Percentiles rank a stretch among this genome's conserved stretches.
These are phyloP conservation scores for Aplysina aerophoba DNA, from an alignment of 37 sponge, comb jelly and placozoan genomes.

Conservation along the genomic window DNA sequence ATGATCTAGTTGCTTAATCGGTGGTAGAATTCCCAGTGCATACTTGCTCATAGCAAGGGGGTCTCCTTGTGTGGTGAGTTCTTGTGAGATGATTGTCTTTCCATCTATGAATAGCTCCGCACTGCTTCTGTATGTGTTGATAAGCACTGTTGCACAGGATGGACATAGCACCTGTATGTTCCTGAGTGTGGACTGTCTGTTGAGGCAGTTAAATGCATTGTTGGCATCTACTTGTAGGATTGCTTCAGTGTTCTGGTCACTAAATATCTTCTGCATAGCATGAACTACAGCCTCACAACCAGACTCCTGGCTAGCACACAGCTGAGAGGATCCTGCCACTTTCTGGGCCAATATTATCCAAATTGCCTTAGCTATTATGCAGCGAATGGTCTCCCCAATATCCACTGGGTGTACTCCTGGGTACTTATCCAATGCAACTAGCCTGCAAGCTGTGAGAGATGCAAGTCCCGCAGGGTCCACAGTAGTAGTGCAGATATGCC, in stretches of 20 bases:
- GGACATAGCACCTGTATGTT: too few relatives aligned
- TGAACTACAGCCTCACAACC: not conserved
- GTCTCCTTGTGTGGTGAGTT: too few relatives aligned
- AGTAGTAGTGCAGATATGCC: not conserved
- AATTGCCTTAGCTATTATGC: too few relatives aligned
- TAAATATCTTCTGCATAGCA: not conserved
- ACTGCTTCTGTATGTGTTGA: constrained; percentile 2
- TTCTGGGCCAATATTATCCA: too few relatives aligned
- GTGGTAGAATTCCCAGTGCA: too few relatives aligned
- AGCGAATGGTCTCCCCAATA: too few relatives aligned
- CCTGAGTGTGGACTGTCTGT: constrained; percentile 5
- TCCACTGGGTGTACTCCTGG: too few relatives aligned
- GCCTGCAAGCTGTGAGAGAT: not conserved
- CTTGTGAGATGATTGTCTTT: too few relatives aligned
- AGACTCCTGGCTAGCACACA: not conserved
- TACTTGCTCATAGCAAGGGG: too few relatives aligned
- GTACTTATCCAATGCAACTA: not conserved
- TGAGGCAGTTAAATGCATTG: not conserved
- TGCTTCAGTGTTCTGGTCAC: not conserved
- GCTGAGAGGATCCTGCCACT: too few relatives aligned
- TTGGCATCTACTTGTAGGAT: not conserved
- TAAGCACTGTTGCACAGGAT: not conserved
- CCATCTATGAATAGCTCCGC: not conserved
- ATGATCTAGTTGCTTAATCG: too few relatives aligned
- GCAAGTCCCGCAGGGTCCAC: not conserved